Evolutionary conservation across 2,888 invertebrate genomes (phyloP), one percentile per base, ranked within the genome.

Genomic region (Ophion slaviceki): DNA sequence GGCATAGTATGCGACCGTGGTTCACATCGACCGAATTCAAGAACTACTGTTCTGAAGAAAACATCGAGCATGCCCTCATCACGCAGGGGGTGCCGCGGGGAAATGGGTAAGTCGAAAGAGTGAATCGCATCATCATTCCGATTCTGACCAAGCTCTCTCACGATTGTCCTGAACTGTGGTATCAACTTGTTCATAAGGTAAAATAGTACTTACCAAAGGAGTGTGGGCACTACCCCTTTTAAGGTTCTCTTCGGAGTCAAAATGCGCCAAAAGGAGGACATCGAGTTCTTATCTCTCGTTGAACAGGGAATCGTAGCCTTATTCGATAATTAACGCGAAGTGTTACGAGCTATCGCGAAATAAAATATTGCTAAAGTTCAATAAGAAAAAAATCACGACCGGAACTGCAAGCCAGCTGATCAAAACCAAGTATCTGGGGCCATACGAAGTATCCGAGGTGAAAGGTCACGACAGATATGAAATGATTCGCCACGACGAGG

Each of bases 11-110:
- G 87, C 11, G 91, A 89, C 74, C 70, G 87, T 68, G 88, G 89
- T 59, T 88, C 53, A 89, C 89, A 66, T 87, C 86, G 0, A 32
- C 61, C 1, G 80, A 74, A 1, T 88, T 88, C 57, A 24, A 67
- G 14, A 74, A 70, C 1, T 88, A 84, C 70, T 88, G 87, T 20
- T 17, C 66, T 0, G 61, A 80, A 4, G 80, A 85, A 11, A 71
- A 66, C 3, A 88, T 88, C 6, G 70, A 88, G 5, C 85, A 86
- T 74, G 81, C 90, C 0, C 64, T 85, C 20, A 92, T 90, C 36
- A 88, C 88, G 0, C 92, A 93, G 24, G 85, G 90, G 57, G 89
- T 89, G 3, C 84, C 92, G 91, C 77, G 85, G 89, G 14, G 80
- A 70, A 76, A 87, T 53, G 81, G 81, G 1, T 75, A 83, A 11